phyloP scores from a whole-genome alignment of 1,140 invertebrate genomes.

The Hesperophylax magnus region DNA sequence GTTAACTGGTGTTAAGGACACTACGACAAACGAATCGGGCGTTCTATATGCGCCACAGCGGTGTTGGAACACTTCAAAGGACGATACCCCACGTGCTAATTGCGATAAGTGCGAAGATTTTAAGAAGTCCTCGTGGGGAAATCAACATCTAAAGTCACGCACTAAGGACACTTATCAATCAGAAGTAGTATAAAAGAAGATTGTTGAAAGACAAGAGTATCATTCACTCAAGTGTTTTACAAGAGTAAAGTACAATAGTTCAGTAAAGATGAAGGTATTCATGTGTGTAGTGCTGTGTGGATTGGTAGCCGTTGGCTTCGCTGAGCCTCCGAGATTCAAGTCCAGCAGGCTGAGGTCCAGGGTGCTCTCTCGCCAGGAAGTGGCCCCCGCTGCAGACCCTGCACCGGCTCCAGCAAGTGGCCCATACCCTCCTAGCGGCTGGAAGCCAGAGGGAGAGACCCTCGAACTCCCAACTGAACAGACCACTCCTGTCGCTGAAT shows the following conservation, averaged over 20 bases:
- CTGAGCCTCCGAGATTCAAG: constrained; percentile 44
- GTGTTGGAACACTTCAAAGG: neutral
- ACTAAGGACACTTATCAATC: neutral
- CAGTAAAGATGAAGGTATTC: constrained; percentile 46
- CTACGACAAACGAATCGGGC: neutral
- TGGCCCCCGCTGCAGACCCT: constrained; percentile 2
- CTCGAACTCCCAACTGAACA: constrained; percentile 64
- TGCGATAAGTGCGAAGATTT: neutral
- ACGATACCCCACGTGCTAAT: constrained; percentile 4
- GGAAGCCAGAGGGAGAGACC: constrained; percentile 61
- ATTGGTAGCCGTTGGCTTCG: neutral
- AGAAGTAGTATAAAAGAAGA: constrained; percentile 10
- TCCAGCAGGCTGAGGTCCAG: constrained; percentile 43
- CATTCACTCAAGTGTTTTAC: constrained; percentile 2
- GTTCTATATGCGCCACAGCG: neutral
- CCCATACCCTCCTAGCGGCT: constrained; percentile 62
- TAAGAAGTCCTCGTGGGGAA: neutral
- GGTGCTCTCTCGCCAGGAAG: constrained; percentile 47
- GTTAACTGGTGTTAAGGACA: constrained; percentile 2
- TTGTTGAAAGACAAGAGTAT: neutral
- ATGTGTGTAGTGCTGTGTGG: neutral
- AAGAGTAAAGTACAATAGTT: neutral
- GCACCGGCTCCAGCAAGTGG: neutral
- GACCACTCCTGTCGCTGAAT: constrained; percentile 60
- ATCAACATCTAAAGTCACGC: constrained; percentile 1